Evolutionary conservation across 2,888 invertebrate species (phyloP).

Genomic region (Euplagia quadripunctaria): DNA sequence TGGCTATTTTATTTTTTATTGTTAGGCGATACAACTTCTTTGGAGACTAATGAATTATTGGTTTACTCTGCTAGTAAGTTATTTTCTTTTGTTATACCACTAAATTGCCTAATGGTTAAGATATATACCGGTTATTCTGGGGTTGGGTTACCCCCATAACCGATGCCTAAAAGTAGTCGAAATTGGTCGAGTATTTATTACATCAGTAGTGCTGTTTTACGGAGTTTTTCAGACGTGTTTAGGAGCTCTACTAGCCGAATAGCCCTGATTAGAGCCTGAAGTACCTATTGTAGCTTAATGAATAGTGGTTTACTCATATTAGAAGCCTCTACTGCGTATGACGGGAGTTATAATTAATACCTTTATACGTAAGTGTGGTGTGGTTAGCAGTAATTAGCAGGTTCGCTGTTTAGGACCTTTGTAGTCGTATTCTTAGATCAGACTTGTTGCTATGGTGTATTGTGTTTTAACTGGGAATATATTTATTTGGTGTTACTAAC

Average conservation of each 20-base stretch:
- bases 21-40: slow-evolving; percentile 16
- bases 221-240: background rate
- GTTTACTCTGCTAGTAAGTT: background rate
- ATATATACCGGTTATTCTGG: background rate
- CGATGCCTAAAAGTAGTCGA: background rate
- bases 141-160: background rate
- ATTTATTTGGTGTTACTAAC: background rate
- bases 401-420: slow-evolving; percentile 12
- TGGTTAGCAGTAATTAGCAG: slow-evolving; percentile 47
- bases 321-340: slow-evolving; percentile 11
- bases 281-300: background rate
- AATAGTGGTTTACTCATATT: slow-evolving; percentile 11
- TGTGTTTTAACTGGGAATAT: background rate
- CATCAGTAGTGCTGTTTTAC: background rate
- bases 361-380: slow-evolving; percentile 37
- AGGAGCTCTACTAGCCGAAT: background rate
- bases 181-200: background rate
- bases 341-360: slow-evolving; percentile 40
- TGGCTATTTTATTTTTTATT: slow-evolving; percentile 36
- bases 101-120: background rate
- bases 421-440: slow-evolving; percentile 3
- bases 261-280: background rate
- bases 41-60: too few relatives aligned
- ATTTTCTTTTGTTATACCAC: background rate
- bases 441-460: background rate